Conservation (phyloP, 2,888 invertebrate genomes). For the Deilephila elpenor region DNA sequence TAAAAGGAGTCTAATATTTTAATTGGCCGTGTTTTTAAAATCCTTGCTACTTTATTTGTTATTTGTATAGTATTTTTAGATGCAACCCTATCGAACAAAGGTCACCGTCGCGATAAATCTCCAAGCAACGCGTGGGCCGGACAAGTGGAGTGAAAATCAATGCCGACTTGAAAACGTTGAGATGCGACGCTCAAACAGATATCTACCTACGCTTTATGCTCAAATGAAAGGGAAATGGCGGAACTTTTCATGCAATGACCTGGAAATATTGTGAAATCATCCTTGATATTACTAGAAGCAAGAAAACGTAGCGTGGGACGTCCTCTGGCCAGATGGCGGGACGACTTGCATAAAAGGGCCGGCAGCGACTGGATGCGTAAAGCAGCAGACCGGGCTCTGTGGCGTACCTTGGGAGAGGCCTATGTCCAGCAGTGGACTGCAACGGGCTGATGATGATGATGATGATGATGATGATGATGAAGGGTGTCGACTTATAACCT, state of each 20-base stretch:
- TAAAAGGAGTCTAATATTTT: no score
- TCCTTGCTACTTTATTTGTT: neutral
- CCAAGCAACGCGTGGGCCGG: conserved; percentile 24
- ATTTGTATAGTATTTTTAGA: neutral
- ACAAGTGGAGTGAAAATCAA: conserved; percentile 27
- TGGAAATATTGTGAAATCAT: neutral
- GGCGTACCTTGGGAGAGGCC: no score
- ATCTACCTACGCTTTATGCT: neutral
- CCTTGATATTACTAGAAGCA: neutral
- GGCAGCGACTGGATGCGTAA: no score
- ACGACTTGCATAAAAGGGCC: no score
- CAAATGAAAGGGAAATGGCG: neutral
- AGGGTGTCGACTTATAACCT: no score
- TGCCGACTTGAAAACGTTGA: conserved; percentile 7
- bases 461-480: no score
- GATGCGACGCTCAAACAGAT: conserved; percentile 5
- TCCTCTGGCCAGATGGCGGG: no score
- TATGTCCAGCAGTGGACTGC: no score
- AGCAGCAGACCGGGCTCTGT: no score
- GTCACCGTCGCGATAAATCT: conserved; percentile 23
- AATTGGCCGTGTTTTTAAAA: no score
- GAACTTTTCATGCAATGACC: neutral
- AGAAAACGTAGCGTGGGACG: no score
- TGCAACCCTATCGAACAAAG: conserved; percentile 23
- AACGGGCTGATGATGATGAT: no score